These are phyloP conservation scores for Tribolium castaneum DNA, from an alignment of 1,140 invertebrate genomes.

Conservation along the genomic window DNA sequence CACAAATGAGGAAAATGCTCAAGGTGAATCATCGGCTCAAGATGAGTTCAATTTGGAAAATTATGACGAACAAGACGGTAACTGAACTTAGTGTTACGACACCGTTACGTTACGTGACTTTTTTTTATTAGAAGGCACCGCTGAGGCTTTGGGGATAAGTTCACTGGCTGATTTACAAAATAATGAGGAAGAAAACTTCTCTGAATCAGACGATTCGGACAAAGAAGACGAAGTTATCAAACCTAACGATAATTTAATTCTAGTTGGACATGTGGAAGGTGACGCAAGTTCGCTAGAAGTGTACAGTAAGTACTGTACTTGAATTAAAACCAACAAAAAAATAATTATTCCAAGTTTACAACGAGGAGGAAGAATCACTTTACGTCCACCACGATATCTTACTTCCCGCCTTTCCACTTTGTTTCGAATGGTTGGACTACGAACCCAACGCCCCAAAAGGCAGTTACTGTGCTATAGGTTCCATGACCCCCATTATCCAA, in stretches of 20 bases:
- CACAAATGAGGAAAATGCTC: slow-evolving; percentile 25
- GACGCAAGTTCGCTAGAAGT: slow-evolving; percentile 89
- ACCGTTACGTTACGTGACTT: slow-evolving; percentile 29
- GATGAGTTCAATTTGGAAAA: slow-evolving; percentile 81
- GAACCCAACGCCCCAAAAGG: slow-evolving; percentile 77
- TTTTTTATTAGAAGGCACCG: slow-evolving; percentile 59
- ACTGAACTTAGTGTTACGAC: not conserved
- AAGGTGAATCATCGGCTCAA: slow-evolving; percentile 58
- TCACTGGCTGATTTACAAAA: slow-evolving; percentile 67
- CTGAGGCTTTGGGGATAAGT: slow-evolving; percentile 63
- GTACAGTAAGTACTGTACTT: slow-evolving; percentile 72
- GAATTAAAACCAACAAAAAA: slow-evolving; percentile 19
- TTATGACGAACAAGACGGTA: slow-evolving; percentile 77
- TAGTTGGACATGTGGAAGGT: slow-evolving; percentile 87
- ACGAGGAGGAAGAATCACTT: slow-evolving; percentile 86
- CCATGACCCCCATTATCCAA: slow-evolving; percentile 91
- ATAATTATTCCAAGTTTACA: slow-evolving; percentile 80
- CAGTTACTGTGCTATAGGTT: slow-evolving; percentile 91
- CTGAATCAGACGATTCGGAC: slow-evolving; percentile 82
- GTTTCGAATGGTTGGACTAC: slow-evolving; percentile 92
- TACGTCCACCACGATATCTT: slow-evolving; percentile 95
- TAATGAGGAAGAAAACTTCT: slow-evolving; percentile 71
- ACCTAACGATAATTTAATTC: slow-evolving; percentile 89
- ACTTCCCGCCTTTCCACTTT: slow-evolving; percentile 88
- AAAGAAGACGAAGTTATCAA: slow-evolving; percentile 92